Conservation (phyloP, 2,113 vertebrate genomes). For the Sander vitreus region DNA sequence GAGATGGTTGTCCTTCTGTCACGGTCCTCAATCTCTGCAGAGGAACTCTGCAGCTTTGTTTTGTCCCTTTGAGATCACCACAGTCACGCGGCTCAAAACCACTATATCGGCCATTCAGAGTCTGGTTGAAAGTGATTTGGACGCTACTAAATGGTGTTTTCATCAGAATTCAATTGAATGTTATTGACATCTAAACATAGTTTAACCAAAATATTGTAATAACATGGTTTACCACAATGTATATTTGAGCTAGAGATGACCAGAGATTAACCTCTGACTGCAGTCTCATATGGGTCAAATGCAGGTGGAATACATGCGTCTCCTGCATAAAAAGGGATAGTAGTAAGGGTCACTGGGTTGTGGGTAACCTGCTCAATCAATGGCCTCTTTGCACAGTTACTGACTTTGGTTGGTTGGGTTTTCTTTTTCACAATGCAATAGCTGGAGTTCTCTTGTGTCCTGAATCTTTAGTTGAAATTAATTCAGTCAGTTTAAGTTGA, state of each 20-base stretch:
- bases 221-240: background rate
- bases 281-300: background rate
- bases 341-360: background rate
- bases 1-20: constrained; percentile 65
- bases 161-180: constrained; percentile 7
- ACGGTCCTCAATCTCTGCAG: constrained; percentile 49
- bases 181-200: background rate
- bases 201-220: constrained; percentile 13
- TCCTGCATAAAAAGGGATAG: background rate
- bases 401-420: background rate
- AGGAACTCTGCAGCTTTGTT: constrained; percentile 46
- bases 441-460: background rate
- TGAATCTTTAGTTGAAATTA: constrained; percentile 14
- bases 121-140: background rate
- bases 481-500: background rate
- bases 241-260: background rate
- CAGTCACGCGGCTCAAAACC: constrained; percentile 3
- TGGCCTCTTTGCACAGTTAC: background rate
- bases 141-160: background rate
- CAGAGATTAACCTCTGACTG: constrained; percentile 8
- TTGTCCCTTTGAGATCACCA: constrained; percentile 18
- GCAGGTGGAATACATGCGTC: background rate
- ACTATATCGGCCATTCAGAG: background rate
- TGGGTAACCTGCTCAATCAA: constrained; percentile 1
- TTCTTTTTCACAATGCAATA: background rate